These are phyloP conservation scores for Crepidodera aurea DNA, from an alignment of 2,888 invertebrate genomes.

Conservation along the genomic window DNA sequence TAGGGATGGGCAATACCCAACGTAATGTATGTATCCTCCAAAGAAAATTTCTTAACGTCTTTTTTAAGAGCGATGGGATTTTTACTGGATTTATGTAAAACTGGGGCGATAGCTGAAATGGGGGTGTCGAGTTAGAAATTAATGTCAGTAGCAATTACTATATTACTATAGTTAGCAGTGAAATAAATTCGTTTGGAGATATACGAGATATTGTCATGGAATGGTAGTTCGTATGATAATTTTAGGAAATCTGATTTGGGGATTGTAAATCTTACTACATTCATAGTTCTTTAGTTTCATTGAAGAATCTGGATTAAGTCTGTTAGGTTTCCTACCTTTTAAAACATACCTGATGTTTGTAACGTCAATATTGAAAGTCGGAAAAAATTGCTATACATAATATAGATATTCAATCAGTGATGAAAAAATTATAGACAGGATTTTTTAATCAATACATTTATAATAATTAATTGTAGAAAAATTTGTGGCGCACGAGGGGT, in stretches of 20 bases:
- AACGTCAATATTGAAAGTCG: no score
- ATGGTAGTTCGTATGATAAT: background rate
- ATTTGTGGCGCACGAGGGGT: no score
- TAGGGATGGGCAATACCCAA: slow-evolving; percentile 24
- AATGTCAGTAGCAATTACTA: slow-evolving; percentile 7
- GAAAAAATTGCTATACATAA: no score
- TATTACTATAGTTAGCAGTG: slow-evolving; percentile 2
- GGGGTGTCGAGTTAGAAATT: slow-evolving; percentile 1
- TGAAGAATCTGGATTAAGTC: no score
- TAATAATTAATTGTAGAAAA: no score
- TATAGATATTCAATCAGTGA: no score
- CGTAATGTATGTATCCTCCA: slow-evolving; percentile 13
- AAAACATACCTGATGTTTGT: no score
- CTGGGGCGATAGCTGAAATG: background rate
- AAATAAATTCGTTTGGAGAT: slow-evolving; percentile 1
- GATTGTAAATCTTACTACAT: no score
- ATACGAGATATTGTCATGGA: background rate
- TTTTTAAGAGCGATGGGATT: background rate
- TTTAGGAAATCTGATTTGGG: background rate
- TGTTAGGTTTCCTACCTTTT: no score
- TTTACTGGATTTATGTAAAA: slow-evolving; percentile 6
- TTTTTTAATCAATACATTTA: no score
- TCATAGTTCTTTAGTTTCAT: no score
- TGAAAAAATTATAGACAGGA: no score
- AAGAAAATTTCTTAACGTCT: slow-evolving; percentile 19